Evolutionary conservation across 2,888 invertebrate species (phyloP), one percentile per base, ranked within the genome.

Genomic region (Drosophila mimetica): DNA sequence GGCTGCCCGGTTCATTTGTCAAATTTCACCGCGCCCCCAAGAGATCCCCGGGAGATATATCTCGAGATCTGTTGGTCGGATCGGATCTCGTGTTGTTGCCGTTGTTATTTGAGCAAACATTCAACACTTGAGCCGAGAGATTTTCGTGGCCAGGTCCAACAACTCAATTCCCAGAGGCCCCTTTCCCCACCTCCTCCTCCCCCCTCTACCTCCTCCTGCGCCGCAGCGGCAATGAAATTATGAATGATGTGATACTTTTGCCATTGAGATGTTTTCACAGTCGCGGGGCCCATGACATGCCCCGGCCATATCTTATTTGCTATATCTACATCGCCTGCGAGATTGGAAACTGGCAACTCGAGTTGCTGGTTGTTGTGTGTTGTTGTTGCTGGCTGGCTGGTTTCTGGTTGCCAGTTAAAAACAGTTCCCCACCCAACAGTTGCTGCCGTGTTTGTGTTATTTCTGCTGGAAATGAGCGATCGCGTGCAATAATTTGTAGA

Each of bases 161-260:
- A 85, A 86, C 87, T 84, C 76, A 82, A 88, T 88, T 82, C 39
- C 36, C 44, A 54, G 20, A 25, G 44, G 44, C 57, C 46, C 46
- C 51, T 52, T 52, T 39, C n/a, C 50, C 52, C 50, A 30, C 9
- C 53, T 61, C 13, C 1, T 4, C 22, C 5, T 9, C 6, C 14
- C 25, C 25, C 16, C 11, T 1, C 18, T 48, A 46, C 72, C 76
- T 65, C 76, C 74, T 70, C 58, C 61, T n/a, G n/a, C n/a, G n/a
- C n/a, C n/a, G n/a, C n/a, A n/a, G 63, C 77, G 69, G 86, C 79
- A 85, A 88, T 80, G 85, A 77, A 79, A 81, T 87, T 88, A 86
- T 89, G 90, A 89, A 86, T 90, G 87, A 89, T 89, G 88, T 82
- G 85, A 81, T 87, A 84, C 79, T 84, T 89, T 81, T 79, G 79